phyloP scores from a whole-genome alignment of 2,888 invertebrate genomes.

The Lepidochrysops patricia region DNA sequence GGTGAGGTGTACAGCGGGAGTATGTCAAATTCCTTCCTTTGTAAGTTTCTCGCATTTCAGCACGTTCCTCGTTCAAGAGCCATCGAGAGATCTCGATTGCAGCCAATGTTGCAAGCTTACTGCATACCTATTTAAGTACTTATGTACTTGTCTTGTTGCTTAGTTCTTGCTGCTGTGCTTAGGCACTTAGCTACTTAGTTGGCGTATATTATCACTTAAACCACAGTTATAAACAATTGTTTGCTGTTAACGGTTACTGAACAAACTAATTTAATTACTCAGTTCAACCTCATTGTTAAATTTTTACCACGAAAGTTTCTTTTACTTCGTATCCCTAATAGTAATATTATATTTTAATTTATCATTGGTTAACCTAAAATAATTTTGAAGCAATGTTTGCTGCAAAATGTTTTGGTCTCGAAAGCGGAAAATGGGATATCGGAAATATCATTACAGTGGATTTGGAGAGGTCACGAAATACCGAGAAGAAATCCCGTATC shows the following conservation, averaged over 20 bases:
- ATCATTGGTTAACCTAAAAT: too few species aligned
- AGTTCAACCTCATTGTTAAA: too few species aligned
- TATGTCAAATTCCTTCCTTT: constrained; percentile 21
- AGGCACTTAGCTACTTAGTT: not conserved
- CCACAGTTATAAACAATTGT: too few species aligned
- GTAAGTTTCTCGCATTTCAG: constrained; percentile 17
- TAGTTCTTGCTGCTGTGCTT: not conserved
- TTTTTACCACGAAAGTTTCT: too few species aligned
- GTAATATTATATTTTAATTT: too few species aligned
- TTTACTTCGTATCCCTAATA: too few species aligned
- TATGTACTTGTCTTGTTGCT: not conserved
- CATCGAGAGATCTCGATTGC: constrained; percentile 20
- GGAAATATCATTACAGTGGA: constrained; percentile 27
- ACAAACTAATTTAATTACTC: too few species aligned
- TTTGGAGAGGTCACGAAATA: constrained; percentile 24
- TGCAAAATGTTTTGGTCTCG: not conserved
- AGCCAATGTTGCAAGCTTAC: constrained; percentile 12
- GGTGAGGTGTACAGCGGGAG: too few species aligned
- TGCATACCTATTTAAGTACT: not conserved
- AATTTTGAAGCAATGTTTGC: not conserved
- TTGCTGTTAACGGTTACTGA: too few species aligned
- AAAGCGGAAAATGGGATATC: constrained; percentile 27
- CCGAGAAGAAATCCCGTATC: constrained; percentile 21
- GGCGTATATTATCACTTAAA: not conserved
- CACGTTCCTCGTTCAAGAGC: constrained; percentile 20